Base-by-base conservation (phyloP, 2,888 invertebrate genomes). In the Hirtodrosophila histrioides region DNA sequence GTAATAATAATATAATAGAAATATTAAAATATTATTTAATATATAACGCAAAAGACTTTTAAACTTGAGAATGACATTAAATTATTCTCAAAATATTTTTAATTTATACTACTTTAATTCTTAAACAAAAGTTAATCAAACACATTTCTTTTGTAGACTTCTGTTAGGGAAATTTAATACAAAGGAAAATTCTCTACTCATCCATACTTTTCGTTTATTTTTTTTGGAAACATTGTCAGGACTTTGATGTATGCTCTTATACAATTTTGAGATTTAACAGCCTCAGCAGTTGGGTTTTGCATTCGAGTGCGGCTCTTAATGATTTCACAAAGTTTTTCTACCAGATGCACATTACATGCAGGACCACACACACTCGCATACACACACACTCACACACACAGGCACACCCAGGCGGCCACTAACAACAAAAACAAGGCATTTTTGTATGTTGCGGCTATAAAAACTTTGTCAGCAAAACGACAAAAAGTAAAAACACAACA, bases 391-490 rank as follows among this genome's bases (percentile, higher is more conserved):
- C 53, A 31, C 10, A 35, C 48, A 44, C 46, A 37, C 37, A 43
- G 31, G 36, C 44, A 50, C 57, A 61, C 31, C 39, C 45, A 51
- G 55, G 56, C 44, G 62, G 48, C 50, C 50, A 50, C 39, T 50
- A 49, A 58, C 63, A 69, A 58, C 56, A 71, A 69, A 61, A 69
- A 62, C 49, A 64, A 51, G 43, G 36, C 57, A 69, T 58, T 65
- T 70, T 76, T 78, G 82, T 57, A 53, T 75, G 76, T 71, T 75
- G 80, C 58, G 70, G 67, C 82, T 65, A 74, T 82, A 80, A 80
- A 80, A 81, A 80, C 64, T 81, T 80, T 78, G 60, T 64, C 76
- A 71, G 64, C 69, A 56, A 58, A 71, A 67, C 39, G 61, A 61
- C 45, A 37, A 50, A 48, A 17, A 17, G 17, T 17, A 17, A 17